These are phyloP conservation scores for Thaumatotibia leucotreta DNA, from an alignment of 1,140 invertebrate species.

Conservation along the genomic window DNA sequence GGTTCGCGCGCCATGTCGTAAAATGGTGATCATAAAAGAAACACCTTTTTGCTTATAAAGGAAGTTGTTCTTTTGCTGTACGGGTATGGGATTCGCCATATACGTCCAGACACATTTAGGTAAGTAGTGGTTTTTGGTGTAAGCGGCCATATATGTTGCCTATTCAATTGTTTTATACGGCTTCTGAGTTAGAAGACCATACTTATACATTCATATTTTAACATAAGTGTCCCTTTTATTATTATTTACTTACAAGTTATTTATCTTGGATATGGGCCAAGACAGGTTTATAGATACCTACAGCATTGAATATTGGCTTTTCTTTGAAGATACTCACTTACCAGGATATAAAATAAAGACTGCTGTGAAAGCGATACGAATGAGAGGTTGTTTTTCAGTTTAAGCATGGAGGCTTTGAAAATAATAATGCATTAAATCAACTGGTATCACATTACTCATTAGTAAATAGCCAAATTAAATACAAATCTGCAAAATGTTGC, in stretches of 20 bases:
- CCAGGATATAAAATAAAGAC: no score
- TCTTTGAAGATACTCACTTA: no score
- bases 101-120: neutral
- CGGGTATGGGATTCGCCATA: neutral
- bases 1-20: slow-evolving; percentile 33
- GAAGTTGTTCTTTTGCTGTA: slow-evolving; percentile 23
- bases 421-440: no score
- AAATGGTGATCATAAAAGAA: slow-evolving; percentile 52
- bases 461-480: no score
- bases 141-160: neutral
- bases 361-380: no score
- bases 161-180: neutral
- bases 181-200: neutral
- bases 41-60: slow-evolving; percentile 48
- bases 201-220: neutral
- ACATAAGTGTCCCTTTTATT: neutral
- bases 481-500: no score
- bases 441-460: no score
- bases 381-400: no score
- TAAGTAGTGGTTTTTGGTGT: neutral
- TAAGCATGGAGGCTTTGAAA: no score
- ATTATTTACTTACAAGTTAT: neutral
- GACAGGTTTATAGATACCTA: no score
- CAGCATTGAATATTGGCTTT: no score
- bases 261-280: neutral